Evolutionary conservation across 2,888 invertebrate species (phyloP), one percentile per base, ranked within the genome.

Genomic region (Tachina fera): DNA sequence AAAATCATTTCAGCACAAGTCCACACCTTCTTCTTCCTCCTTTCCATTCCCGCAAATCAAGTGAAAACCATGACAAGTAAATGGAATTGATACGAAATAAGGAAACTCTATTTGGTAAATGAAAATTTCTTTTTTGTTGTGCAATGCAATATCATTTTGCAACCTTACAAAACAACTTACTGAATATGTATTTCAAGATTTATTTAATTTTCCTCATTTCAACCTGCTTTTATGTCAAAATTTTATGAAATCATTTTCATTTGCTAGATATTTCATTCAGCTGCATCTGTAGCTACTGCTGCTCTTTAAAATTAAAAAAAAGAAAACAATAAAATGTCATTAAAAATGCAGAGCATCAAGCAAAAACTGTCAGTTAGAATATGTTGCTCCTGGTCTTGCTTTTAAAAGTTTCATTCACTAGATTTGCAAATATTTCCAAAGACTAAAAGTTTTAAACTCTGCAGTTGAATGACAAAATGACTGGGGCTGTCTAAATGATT

Each of bases 81-180:
- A 71, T 56, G 9, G 19, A 74, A 68, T 72, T 49, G 72, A 47
- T 51, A 14, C 14, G 19, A 60, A 76, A 81, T 72, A 81, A 77
- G 61, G 53, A 43, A 81, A 82, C 39, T 31, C 31, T 68, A 84
- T 81, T 81, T 84, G 14, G 39, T 70, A 82, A 82, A 70, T 82
- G 77, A 84, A 84, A 77, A 68, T 77, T 81, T 82, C 11, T 22
- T 11, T 60, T 16, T 45, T 16, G 8, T n/a, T n/a, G 63, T 63
- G 47, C 22, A 43, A 45, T 60, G 19, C 47, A 67, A 51, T 81
- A 77, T 61, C 39, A 31, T 31, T 47, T 70, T 60, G 43, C 19
- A 14, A 8, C 39, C 43, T 19, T 9, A 9, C 14, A 8, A 9
- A 56, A 13, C 14, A n/a, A 43, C 8, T 16, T 60, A 41, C 45